phyloP scores from a whole-genome alignment of 2,113 vertebrate genomes.

The Procavia capensis region DNA sequence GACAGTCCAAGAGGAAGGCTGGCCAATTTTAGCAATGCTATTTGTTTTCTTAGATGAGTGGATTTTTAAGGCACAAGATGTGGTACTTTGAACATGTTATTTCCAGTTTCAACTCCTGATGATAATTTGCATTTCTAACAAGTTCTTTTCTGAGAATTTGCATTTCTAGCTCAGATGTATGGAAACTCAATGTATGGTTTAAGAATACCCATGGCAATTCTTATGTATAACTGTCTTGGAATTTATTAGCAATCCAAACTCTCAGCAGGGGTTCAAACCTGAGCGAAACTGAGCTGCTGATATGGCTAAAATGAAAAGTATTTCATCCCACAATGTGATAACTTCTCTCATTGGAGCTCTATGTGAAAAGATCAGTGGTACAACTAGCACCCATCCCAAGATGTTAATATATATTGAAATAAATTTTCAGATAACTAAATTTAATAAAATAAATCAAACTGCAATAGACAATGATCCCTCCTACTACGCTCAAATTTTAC shows the following conservation, averaged over 20 bases:
- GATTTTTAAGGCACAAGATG: slow-evolving; percentile 69
- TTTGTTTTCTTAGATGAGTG: slow-evolving; percentile 70
- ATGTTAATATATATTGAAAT: slow-evolving; percentile 13
- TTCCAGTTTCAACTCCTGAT: too few relatives aligned
- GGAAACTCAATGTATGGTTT: too few relatives aligned
- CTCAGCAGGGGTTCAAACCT: too few relatives aligned
- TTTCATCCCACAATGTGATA: slow-evolving; percentile 38
- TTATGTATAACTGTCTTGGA: too few relatives aligned
- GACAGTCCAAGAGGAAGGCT: slow-evolving; percentile 18
- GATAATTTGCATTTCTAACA: too few relatives aligned
- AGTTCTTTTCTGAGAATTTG: too few relatives aligned
- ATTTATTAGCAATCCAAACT: too few relatives aligned
- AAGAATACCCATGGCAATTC: too few relatives aligned
- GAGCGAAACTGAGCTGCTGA: not conserved
- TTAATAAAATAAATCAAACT: not conserved
- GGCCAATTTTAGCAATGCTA: slow-evolving; percentile 69
- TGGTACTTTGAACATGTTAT: not conserved
- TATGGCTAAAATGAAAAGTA: slow-evolving; percentile 71
- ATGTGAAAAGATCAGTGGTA: slow-evolving; percentile 28
- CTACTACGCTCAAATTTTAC: not conserved
- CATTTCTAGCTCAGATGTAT: too few relatives aligned
- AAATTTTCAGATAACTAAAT: not conserved
- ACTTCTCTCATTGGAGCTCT: slow-evolving; percentile 7
- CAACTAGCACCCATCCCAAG: not conserved
- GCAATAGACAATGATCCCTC: not conserved